Evolutionary conservation across 1,140 invertebrate species (phyloP), one percentile per base, ranked within the genome.

Genomic region (Drosophila arizonae): DNA sequence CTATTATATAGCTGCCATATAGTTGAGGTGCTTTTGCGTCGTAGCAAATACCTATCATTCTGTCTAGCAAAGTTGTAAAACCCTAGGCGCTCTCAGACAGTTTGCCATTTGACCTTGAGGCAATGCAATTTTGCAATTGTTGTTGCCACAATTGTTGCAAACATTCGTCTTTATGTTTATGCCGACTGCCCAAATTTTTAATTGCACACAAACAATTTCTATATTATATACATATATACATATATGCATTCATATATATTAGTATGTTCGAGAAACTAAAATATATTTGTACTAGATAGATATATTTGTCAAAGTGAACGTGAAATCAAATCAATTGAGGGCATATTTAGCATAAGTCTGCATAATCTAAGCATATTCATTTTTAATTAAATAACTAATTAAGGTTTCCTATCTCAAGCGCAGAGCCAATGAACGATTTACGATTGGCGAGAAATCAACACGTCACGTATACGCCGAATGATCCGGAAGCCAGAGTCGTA

Each of bases 1-100:
- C 26, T 70, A 69, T 48, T 63, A 70, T 63, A 70, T 70, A 56
- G 67, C 52, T 41, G 68, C 45, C 52, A 63, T 70, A 70, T 63
- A 70, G 60, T 70, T 70, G 51, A 64, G 67, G 6, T 36, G 52
- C 15, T 57, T 57, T 71, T 71, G 68, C 68, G 68, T 65, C 61
- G 68, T 64, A 64, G 61, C 50, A 13, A 71, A 71, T 45, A 24
- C 21, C 1, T 24, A 57, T 15, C 3, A 64, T 41, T 56, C 33
- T 50, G 46, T 6, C 24, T 52, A 51, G 55, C 58, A 67, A 51
- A 50, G 50, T 55, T 55, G 66, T 62, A 62, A 57, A 65, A 50
- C 56, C 48, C 21, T 48, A 26, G 51, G 24, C 36, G 11, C 36
- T 39, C 36, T 39, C 52, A 71, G 63, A 57, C 68, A 64, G 50